Conservation (phyloP, 2,113 vertebrate genomes). For the Felis chaus region DNA sequence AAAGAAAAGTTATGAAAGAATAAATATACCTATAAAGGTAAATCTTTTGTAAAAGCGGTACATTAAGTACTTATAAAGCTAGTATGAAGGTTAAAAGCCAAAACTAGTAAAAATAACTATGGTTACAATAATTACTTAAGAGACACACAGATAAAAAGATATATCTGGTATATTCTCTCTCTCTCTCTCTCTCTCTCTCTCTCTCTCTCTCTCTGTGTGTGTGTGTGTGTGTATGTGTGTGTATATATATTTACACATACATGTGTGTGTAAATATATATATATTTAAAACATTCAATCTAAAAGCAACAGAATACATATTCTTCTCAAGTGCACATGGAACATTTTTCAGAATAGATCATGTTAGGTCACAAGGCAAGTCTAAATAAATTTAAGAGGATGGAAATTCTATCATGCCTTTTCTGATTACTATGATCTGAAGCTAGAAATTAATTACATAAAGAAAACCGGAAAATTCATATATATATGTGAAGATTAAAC, state of each 20-base stretch:
- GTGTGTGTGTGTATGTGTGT: fast-evolving
- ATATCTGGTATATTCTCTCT: no score
- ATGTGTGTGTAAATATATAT: no score
- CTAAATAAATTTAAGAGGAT: neutral
- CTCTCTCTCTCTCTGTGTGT: no score
- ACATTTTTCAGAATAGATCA: neutral
- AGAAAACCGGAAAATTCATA: neutral
- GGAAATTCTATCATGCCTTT: neutral
- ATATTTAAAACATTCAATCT: neutral
- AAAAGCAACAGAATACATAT: neutral
- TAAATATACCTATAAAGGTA: neutral
- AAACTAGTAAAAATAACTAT: neutral
- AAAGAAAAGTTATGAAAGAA: neutral
- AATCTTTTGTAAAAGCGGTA: neutral
- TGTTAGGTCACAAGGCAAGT: neutral
- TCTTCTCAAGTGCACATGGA: neutral
- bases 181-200: no score
- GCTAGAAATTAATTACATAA: neutral
- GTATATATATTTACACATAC: fast-evolving
- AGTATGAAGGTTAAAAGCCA: neutral
- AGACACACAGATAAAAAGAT: neutral
- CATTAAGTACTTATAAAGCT: neutral
- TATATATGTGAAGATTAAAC: neutral
- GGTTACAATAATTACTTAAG: neutral
- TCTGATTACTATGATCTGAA: neutral